phyloP scores from a whole-genome alignment of 2,113 vertebrate genomes.

The Menidia beryllina region DNA sequence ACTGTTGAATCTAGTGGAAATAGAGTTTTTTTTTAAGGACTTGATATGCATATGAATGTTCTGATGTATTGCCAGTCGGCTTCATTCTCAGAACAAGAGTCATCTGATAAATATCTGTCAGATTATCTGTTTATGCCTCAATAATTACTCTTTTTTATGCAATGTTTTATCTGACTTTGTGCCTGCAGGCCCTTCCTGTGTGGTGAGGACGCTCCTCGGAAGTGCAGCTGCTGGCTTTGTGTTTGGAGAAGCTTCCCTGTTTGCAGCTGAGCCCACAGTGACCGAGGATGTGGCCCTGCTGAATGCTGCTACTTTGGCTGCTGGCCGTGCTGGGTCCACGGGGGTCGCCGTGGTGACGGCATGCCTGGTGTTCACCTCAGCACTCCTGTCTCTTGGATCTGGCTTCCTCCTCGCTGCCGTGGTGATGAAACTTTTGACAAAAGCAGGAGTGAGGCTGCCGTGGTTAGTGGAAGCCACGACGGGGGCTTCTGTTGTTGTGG shows the following conservation, averaged over 20 bases:
- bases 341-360: conserved; percentile 54
- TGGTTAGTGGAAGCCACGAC: conserved; percentile 32
- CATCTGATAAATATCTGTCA: neutral
- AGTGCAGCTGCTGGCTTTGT: conserved; percentile 58
- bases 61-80: neutral
- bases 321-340: conserved; percentile 52
- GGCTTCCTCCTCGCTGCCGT: conserved; percentile 62
- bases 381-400: conserved; percentile 62
- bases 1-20: too few relatives aligned
- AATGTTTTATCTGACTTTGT: neutral
- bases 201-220: conserved; percentile 17
- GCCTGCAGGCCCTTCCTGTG: conserved; percentile 30
- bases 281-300: conserved; percentile 48
- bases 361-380: conserved; percentile 63
- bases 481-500: conserved; percentile 47
- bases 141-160: neutral
- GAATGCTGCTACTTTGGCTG: conserved; percentile 14
- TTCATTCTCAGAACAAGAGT: too few relatives aligned
- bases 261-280: conserved; percentile 44
- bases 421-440: conserved; percentile 43
- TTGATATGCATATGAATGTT: too few relatives aligned
- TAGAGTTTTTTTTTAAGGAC: too few relatives aligned
- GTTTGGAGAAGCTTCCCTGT: conserved; percentile 56
- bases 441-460: conserved; percentile 2
- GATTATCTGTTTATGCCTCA: neutral